These are phyloP conservation scores for Mesorhabditis belari DNA, from an alignment of 2,888 invertebrate genomes.

Conservation along the genomic window DNA sequence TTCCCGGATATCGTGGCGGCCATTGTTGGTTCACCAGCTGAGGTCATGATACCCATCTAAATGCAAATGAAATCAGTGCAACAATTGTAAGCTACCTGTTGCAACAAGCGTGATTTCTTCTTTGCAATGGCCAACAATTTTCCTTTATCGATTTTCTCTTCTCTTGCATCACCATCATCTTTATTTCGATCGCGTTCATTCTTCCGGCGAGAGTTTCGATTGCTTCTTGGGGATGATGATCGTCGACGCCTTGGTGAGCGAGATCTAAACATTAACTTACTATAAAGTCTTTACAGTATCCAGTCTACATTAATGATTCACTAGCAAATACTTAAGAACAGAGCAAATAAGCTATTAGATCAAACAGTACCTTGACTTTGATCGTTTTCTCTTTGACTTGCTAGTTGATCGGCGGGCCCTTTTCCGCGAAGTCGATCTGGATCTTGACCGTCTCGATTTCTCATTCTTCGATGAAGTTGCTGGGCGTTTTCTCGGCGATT, in stretches of 20 bases:
- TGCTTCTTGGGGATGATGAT: no score
- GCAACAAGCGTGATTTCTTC: conserved; percentile 18
- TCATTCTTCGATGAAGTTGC: not conserved
- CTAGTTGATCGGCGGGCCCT: not conserved
- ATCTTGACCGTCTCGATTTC: not conserved
- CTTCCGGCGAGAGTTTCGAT: no score
- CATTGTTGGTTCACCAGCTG: not conserved
- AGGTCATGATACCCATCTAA: not conserved
- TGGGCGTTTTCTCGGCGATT: no score
- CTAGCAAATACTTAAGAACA: no score
- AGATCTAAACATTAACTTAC: no score
- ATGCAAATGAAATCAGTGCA: not conserved
- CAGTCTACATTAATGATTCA: no score
- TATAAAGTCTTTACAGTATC: no score
- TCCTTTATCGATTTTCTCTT: conserved; percentile 31
- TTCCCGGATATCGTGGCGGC: not conserved
- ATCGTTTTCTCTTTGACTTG: not conserved
- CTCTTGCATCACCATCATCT: no score
- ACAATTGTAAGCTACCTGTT: not conserved
- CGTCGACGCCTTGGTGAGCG: no score
- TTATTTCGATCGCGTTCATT: conserved; percentile 3
- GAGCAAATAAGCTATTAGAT: no score
- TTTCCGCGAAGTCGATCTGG: not conserved
- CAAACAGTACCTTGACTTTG: not conserved
- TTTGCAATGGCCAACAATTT: conserved; percentile 39